phyloP scores from a whole-genome alignment of 2,113 vertebrate species.

The Monopterus albus region DNA sequence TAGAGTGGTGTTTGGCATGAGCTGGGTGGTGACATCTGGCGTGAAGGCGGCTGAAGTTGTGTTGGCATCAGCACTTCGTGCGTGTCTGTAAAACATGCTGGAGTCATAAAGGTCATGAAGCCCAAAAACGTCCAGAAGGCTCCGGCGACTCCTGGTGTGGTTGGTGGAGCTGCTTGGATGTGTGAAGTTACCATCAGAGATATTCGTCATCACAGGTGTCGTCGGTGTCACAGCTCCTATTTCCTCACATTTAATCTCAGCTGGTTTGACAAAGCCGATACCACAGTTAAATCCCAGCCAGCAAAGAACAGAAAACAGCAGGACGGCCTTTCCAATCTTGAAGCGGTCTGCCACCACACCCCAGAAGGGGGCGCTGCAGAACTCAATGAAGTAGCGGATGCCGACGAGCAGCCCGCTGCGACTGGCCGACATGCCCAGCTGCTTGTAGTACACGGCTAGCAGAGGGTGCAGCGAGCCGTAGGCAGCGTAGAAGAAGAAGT shows the following conservation, averaged over 20 bases:
- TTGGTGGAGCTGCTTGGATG: conserved; percentile 32
- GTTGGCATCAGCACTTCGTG: conserved; percentile 41
- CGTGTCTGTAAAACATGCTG: neutral
- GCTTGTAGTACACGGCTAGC: conserved; percentile 94
- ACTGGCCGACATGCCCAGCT: conserved; percentile 93
- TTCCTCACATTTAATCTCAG: conserved; percentile 87
- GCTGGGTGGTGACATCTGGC: neutral
- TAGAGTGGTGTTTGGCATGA: conserved; percentile 6
- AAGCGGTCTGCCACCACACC: conserved; percentile 96
- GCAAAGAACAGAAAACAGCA: conserved; percentile 94
- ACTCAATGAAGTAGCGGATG: conserved; percentile 98
- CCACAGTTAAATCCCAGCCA: conserved; percentile 96
- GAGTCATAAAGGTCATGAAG: neutral
- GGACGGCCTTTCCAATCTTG: conserved; percentile 91
- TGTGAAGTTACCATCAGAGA: neutral
- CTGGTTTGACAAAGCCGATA: conserved; percentile 93
- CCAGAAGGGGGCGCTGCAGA: conserved; percentile 99
- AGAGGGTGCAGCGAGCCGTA: conserved; percentile 97
- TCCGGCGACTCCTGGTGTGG: conserved; percentile 47
- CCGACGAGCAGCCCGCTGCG: conserved; percentile 95
- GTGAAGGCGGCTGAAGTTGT: neutral
- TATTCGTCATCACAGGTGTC: accelerated
- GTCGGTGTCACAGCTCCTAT: conserved; percentile 42
- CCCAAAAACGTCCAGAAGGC: accelerated
- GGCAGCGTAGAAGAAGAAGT: conserved; percentile 98